These are phyloP conservation scores for Meandrina meandrites DNA, from an alignment of 92 coral and sea anemone genomes.

Conservation along the genomic window DNA sequence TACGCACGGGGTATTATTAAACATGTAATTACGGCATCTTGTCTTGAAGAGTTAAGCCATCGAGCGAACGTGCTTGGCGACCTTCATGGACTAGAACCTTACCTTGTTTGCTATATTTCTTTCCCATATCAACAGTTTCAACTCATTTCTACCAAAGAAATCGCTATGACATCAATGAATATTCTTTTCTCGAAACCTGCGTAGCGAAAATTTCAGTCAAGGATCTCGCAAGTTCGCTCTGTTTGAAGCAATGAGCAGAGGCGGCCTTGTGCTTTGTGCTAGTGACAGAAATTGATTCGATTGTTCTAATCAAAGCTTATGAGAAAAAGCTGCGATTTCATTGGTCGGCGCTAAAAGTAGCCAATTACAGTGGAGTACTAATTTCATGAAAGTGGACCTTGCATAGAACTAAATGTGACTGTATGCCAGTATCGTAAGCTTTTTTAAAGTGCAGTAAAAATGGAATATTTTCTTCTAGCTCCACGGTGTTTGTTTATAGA, in stretches of 20 bases:
- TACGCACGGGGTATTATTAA: slow-evolving; percentile 51
- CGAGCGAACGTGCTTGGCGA: slow-evolving; percentile 50
- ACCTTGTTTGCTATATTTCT: slow-evolving; percentile 92
- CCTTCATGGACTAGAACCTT: slow-evolving; percentile 10
- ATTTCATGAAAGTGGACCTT: slow-evolving; percentile 47
- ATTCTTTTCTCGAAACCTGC: neutral
- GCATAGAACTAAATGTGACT: neutral
- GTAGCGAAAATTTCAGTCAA: neutral
- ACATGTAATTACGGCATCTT: slow-evolving; percentile 53
- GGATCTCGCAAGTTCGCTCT: slow-evolving; percentile 1
- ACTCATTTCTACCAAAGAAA: slow-evolving; percentile 3
- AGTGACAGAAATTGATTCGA: slow-evolving; percentile 89
- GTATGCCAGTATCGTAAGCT: neutral
- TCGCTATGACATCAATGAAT: neutral
- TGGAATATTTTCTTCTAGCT: neutral
- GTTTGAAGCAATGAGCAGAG: slow-evolving; percentile 15
- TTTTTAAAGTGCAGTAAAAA: neutral
- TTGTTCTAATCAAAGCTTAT: slow-evolving; percentile 88
- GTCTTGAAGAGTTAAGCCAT: slow-evolving; percentile 53
- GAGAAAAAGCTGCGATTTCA: slow-evolving; percentile 64
- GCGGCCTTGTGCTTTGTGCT: slow-evolving; percentile 60
- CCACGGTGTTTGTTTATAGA: neutral
- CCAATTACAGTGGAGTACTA: slow-evolving; percentile 91
- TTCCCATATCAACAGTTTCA: slow-evolving; percentile 71
- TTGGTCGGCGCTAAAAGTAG: slow-evolving; percentile 87